These are phyloP conservation scores for Sebastes vulpes DNA, from an alignment of 2,797 vertebrate species.

Conservation along the genomic window DNA sequence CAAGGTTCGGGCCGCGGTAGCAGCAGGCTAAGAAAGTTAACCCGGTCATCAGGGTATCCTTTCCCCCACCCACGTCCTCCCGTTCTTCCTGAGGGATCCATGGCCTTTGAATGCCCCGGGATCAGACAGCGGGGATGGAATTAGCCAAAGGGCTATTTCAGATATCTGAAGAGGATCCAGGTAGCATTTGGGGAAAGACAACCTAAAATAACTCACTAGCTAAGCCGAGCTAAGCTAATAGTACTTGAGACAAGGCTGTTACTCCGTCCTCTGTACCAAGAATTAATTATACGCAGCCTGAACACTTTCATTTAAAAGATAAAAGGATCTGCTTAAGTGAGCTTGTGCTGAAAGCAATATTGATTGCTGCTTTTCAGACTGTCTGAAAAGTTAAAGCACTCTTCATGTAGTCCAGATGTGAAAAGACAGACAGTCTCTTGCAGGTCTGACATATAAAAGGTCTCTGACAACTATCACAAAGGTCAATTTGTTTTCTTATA, in stretches of 20 bases:
- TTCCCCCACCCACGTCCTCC: too few species aligned
- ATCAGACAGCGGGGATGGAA: conserved; percentile 36
- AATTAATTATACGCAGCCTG: conserved; percentile 49
- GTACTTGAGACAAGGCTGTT: conserved; percentile 16
- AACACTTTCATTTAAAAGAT: conserved; percentile 43
- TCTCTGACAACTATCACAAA: background rate
- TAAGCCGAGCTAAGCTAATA: conserved; percentile 40
- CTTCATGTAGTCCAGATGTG: background rate
- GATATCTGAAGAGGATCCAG: conserved; percentile 38
- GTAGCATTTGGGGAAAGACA: conserved; percentile 25
- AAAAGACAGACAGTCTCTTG: background rate
- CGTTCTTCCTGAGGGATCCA: background rate
- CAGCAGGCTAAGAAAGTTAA: conserved; percentile 26
- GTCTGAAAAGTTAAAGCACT: conserved; percentile 1
- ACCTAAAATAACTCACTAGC: conserved; percentile 24
- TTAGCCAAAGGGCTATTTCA: conserved; percentile 44
- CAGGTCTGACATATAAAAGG: background rate
- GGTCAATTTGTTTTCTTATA: background rate
- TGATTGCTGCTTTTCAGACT: conserved; percentile 11
- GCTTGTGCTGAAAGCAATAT: conserved; percentile 13
- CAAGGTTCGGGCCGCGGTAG: conserved; percentile 2
- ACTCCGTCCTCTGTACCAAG: conserved; percentile 14
- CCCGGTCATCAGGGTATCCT: conserved; percentile 12
- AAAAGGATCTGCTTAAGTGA: conserved; percentile 24
- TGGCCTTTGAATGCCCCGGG: background rate